These are phyloP conservation scores for Ursus arctos DNA, from an alignment of 2,113 vertebrate species.

Conservation along the genomic window DNA sequence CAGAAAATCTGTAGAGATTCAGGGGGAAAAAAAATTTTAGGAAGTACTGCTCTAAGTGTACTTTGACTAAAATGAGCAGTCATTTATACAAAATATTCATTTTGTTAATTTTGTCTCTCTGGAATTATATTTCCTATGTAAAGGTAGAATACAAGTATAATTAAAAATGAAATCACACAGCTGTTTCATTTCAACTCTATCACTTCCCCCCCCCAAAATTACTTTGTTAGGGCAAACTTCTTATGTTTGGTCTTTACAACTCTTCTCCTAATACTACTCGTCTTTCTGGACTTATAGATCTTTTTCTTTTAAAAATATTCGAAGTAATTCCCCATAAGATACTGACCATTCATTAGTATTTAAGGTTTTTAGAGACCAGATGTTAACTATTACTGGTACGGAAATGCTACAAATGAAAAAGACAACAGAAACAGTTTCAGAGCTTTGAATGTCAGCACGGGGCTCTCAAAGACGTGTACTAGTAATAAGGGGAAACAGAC, in stretches of 20 bases:
- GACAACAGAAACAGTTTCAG: neutral
- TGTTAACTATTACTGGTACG: neutral
- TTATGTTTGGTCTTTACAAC: neutral
- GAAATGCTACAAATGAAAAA: neutral
- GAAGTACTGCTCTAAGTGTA: neutral
- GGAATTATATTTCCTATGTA: neutral
- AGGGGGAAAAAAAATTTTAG: neutral
- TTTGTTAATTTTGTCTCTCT: neutral
- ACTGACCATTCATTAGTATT: neutral
- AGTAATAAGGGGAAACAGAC: neutral
- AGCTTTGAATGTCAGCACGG: neutral
- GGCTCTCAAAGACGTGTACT: neutral
- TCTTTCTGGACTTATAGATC: neutral
- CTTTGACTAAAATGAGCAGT: neutral
- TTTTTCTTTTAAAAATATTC: neutral
- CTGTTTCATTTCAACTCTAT: neutral
- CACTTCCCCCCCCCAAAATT: neutral
- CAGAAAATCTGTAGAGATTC: neutral
- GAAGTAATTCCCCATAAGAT: neutral
- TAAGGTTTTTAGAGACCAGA: neutral
- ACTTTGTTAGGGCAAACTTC: constrained; percentile 3
- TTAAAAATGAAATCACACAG: neutral
- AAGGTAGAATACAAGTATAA: neutral
- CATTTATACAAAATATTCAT: neutral
- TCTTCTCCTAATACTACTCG: neutral